These are phyloP conservation scores for Picus viridis DNA, from an alignment of 2,797 vertebrate genomes.

Conservation along the genomic window DNA sequence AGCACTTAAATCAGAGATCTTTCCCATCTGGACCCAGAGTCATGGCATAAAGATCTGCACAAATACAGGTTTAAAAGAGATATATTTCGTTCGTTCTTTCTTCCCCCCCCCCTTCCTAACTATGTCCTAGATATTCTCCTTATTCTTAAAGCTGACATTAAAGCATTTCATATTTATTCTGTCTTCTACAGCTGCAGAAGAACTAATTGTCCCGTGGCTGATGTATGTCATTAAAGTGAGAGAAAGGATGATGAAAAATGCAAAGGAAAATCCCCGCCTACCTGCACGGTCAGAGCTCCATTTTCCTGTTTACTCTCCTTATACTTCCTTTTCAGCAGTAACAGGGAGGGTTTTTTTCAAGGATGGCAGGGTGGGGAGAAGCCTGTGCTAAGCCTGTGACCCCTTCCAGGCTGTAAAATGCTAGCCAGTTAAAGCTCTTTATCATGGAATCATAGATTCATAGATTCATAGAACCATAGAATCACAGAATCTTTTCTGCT, in stretches of 20 bases:
- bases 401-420: neutral
- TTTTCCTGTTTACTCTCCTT: constrained; percentile 91
- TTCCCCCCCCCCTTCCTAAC: neutral
- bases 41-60: neutral
- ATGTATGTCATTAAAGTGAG: constrained; percentile 77
- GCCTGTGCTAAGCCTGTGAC: constrained; percentile 9
- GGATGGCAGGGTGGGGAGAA: constrained; percentile 11
- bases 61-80: accelerated
- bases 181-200: constrained; percentile 55
- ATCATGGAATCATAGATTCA: neutral
- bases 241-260: constrained; percentile 87
- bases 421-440: neutral
- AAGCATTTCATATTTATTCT: neutral
- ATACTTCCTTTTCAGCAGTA: constrained; percentile 80
- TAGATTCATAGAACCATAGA: too few relatives aligned
- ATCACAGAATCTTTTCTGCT: too few relatives aligned
- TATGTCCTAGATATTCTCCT: neutral
- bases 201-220: constrained; percentile 50
- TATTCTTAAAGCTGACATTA: neutral
- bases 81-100: neutral
- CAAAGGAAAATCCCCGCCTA: constrained; percentile 77
- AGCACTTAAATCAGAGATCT: neutral
- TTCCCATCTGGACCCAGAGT: neutral
- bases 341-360: neutral
- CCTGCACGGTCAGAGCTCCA: constrained; percentile 78